Conservation (phyloP, 2,888 invertebrate species). For the Gisinianus flammeolus region DNA sequence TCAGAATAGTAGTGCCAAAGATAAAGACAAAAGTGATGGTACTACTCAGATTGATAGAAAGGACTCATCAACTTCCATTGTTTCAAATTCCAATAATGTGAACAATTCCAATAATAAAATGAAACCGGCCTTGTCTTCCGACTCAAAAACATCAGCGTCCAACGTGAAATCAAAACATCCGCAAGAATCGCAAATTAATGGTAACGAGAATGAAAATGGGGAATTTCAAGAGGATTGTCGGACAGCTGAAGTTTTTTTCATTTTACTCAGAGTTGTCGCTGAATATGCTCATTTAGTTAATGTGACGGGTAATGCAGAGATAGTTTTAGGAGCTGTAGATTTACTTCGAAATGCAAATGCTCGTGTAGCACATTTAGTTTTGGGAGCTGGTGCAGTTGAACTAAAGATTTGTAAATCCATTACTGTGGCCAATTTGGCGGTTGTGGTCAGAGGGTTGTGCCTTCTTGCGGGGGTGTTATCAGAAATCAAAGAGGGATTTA, state of each 20-base stretch:
- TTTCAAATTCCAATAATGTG: constrained; percentile 9
- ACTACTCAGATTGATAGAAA: constrained; percentile 3
- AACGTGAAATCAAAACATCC: not conserved
- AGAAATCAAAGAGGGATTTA: constrained; percentile 53
- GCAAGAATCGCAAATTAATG: constrained; percentile 6
- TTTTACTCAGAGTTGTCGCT: constrained; percentile 54
- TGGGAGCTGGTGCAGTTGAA: constrained; percentile 95
- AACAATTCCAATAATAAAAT: constrained; percentile 8
- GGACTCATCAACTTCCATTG: constrained; percentile 15
- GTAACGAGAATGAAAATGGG: constrained; percentile 23
- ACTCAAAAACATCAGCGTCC: constrained; percentile 4
- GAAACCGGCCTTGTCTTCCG: constrained; percentile 5
- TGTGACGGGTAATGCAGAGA: constrained; percentile 56
- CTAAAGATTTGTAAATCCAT: constrained; percentile 93
- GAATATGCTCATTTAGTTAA: constrained; percentile 56
- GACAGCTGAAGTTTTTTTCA: constrained; percentile 58
- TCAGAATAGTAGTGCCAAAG: not conserved
- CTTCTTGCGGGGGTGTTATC: constrained; percentile 65
- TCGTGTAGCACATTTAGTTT: constrained; percentile 87
- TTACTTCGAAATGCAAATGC: constrained; percentile 86
- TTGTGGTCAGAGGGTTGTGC: constrained; percentile 82
- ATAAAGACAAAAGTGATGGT: constrained; percentile 10
- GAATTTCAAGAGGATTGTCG: constrained; percentile 26
- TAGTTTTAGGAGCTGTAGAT: constrained; percentile 71
- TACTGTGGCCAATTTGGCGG: constrained; percentile 89